phyloP scores from a whole-genome alignment of 1,140 invertebrate genomes.

The Lethrus apterus region DNA sequence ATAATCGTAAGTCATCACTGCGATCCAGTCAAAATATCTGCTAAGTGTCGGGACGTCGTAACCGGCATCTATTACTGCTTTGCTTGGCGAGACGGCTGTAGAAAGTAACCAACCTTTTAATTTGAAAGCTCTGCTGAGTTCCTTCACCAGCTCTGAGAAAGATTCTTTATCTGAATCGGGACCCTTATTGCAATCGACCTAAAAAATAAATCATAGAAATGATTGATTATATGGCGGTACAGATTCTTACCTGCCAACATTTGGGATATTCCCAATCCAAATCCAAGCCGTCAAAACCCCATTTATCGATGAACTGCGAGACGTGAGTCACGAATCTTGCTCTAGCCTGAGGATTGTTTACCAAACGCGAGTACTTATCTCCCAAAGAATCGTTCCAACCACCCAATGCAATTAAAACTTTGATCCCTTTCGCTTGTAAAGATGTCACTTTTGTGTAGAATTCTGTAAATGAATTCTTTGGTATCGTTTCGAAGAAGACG shows the following conservation, averaged over 20 bases:
- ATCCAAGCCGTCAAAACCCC: constrained; percentile 62
- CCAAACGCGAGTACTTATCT: constrained; percentile 55
- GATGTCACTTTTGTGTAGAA: constrained; percentile 58
- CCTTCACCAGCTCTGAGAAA: constrained; percentile 62
- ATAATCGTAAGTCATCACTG: constrained; percentile 85
- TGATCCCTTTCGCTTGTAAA: constrained; percentile 52
- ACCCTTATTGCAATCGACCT: constrained; percentile 71
- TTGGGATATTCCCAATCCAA: constrained; percentile 68
- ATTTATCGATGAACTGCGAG: constrained; percentile 54
- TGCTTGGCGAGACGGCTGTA: constrained; percentile 77
- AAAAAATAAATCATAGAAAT: neutral
- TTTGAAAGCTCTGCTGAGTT: constrained; percentile 62
- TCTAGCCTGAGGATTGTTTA: constrained; percentile 48
- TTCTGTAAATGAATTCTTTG: constrained; percentile 31
- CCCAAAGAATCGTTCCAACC: constrained; percentile 63
- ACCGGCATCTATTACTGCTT: constrained; percentile 69
- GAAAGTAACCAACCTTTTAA: constrained; percentile 65
- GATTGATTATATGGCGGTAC: neutral
- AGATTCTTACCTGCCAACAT: constrained; percentile 53
- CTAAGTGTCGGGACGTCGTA: constrained; percentile 67
- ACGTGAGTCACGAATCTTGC: constrained; percentile 52
- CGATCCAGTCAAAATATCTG: constrained; percentile 77
- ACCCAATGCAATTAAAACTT: constrained; percentile 62
- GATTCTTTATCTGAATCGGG: constrained; percentile 66
- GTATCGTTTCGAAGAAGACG: neutral